Evolutionary conservation across 2,888 invertebrate species (phyloP).

Genomic region (Drosophila formosana): DNA sequence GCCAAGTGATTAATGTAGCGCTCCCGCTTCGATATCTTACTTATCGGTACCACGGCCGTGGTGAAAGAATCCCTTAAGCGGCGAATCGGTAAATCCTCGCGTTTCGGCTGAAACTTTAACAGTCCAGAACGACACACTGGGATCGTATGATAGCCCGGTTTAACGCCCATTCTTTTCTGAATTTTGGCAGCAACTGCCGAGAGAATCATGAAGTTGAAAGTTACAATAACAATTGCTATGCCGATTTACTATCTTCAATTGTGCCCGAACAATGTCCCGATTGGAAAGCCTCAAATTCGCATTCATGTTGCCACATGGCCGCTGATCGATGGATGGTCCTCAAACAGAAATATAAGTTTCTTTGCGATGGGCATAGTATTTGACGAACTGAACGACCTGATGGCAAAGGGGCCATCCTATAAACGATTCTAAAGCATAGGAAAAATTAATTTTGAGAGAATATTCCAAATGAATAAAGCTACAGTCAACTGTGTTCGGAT

Average conservation of each 20-base stretch:
- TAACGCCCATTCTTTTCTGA: conserved; percentile 73
- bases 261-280: conserved; percentile 56
- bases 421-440: background rate
- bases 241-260: conserved; percentile 56
- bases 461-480: background rate
- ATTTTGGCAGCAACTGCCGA: conserved; percentile 70
- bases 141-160: conserved; percentile 85
- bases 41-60: conserved; percentile 88
- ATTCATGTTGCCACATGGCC: background rate
- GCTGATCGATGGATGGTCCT: background rate
- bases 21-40: conserved; percentile 87
- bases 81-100: conserved; percentile 87
- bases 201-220: background rate
- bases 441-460: conserved; percentile 22
- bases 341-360: background rate
- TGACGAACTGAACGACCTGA: background rate
- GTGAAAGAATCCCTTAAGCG: conserved; percentile 89
- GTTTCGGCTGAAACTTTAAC: conserved; percentile 86
- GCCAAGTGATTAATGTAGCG: conserved; percentile 88
- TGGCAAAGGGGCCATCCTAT: conserved; percentile 22
- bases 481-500: background rate
- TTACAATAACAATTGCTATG: background rate
- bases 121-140: conserved; percentile 86
- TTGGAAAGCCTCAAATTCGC: conserved; percentile 27
- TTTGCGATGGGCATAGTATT: background rate